Percentiles rank a stretch among this genome's conserved stretches.
phyloP scores from a whole-genome alignment of 1,140 invertebrate genomes.

The Drosophila seguyi region DNA sequence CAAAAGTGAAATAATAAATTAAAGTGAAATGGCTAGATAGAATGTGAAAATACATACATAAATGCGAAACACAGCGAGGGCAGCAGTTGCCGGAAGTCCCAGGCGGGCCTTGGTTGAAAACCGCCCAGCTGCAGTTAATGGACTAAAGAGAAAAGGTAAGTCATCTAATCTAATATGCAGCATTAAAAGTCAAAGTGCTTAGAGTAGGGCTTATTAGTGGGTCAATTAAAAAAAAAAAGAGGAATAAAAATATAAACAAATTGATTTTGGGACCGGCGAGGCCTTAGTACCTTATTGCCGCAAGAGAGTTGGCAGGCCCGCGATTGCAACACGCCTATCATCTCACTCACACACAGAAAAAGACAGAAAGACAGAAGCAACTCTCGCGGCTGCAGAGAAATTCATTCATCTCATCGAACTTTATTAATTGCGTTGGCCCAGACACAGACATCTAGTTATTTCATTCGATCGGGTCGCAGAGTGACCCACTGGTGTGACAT shows the following conservation, averaged over 20 bases:
- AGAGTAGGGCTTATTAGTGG: not conserved
- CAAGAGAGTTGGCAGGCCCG: constrained; percentile 56
- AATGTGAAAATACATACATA: not conserved
- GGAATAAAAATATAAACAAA: constrained; percentile 10
- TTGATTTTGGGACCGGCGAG: not conserved
- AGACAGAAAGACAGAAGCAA: constrained; percentile 63
- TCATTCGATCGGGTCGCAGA: constrained; percentile 65
- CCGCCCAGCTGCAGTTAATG: not conserved
- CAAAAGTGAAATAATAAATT: not conserved
- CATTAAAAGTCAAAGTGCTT: no score
- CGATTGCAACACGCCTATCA: constrained; percentile 70
- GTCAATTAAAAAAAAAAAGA: not conserved
- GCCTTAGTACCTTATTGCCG: constrained; percentile 29
- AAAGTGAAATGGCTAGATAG: constrained; percentile 1
- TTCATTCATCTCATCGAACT: constrained; percentile 69
- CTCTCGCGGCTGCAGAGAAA: constrained; percentile 61
- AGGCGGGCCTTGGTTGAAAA: not conserved
- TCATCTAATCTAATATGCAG: no score
- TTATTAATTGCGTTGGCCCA: constrained; percentile 70
- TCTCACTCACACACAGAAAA: constrained; percentile 83
- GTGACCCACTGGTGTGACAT: constrained; percentile 71
- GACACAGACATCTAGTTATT: constrained; percentile 67
- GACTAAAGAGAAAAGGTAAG: constrained; percentile 13
- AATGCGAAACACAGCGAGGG: not conserved
- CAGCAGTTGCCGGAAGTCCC: not conserved